Percentiles rank a stretch among this genome's conserved stretches.
Evolutionary conservation across 2,113 vertebrate genomes (phyloP).

Genomic region (Nothoprocta perdicaria): DNA sequence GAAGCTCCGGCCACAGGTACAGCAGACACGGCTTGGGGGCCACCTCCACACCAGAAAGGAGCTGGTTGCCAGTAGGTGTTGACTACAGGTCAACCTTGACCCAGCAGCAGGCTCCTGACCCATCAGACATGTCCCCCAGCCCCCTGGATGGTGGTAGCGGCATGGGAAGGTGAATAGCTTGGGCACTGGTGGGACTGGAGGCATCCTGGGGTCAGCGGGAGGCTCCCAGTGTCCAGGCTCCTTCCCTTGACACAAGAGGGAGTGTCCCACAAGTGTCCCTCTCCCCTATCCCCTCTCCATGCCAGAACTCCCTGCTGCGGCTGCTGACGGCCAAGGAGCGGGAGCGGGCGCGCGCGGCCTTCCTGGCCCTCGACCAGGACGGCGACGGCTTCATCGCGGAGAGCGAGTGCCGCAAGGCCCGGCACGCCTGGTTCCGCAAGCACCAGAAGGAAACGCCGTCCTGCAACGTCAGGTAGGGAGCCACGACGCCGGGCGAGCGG

Average conservation of each 20-base stretch:
- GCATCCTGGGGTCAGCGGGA: background rate
- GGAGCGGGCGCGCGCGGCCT: slow-evolving; percentile 81
- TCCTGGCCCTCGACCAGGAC: slow-evolving; percentile 84
- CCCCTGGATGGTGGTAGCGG: background rate
- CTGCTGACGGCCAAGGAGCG: slow-evolving; percentile 90
- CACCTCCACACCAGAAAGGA: background rate
- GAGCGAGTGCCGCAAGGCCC: slow-evolving; percentile 82
- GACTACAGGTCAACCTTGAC: no score
- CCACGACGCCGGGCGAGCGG: no score
- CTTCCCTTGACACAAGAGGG: background rate
- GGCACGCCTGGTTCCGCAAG: slow-evolving; percentile 90
- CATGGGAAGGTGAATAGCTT: background rate
- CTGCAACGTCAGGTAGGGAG: slow-evolving; percentile 89
- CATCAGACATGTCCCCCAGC: background rate
- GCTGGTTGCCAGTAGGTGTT: background rate
- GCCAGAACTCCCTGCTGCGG: slow-evolving; percentile 89
- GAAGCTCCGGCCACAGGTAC: slow-evolving; percentile 90
- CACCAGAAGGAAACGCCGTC: slow-evolving; percentile 84
- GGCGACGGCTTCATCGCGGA: slow-evolving; percentile 79
- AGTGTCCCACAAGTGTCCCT: no score
- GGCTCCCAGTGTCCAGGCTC: background rate
- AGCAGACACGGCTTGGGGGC: background rate
- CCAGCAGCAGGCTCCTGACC: no score
- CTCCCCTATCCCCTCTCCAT: background rate
- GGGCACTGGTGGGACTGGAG: background rate